Conservation (phyloP, 2,797 vertebrate species). For the Columba guinea region DNA sequence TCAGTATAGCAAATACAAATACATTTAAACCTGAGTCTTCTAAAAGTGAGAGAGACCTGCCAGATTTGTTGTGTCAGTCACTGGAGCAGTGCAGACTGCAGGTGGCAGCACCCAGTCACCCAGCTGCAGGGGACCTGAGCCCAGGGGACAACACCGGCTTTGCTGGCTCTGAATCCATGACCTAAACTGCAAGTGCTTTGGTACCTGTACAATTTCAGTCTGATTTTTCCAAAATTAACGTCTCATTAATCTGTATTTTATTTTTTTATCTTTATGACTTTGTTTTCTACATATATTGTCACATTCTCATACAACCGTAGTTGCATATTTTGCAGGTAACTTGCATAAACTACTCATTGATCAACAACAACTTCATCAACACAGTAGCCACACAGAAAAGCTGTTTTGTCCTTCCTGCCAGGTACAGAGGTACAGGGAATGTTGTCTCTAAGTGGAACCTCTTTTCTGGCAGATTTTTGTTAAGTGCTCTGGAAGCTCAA, state of each 20-base stretch:
- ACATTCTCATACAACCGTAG: not conserved
- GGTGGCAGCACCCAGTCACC: conserved; percentile 41
- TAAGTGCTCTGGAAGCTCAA: not conserved
- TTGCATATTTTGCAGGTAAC: not conserved
- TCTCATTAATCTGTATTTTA: not conserved
- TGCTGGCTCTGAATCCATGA: not conserved
- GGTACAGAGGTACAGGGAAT: not conserved
- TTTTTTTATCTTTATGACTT: not conserved
- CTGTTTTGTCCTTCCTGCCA: not conserved
- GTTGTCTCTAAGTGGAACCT: not conserved
- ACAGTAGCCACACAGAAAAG: not conserved
- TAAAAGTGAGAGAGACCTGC: accelerated
- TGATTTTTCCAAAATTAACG: not conserved
- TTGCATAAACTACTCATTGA: not conserved
- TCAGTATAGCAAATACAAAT: not conserved
- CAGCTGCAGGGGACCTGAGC: not conserved
- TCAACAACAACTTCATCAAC: not conserved
- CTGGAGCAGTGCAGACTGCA: not conserved
- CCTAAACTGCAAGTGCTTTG: not conserved
- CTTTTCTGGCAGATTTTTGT: not conserved
- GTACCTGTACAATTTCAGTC: accelerated
- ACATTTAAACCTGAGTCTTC: not conserved
- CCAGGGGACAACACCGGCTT: accelerated
- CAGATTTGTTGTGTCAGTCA: not conserved
- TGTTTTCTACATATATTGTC: not conserved